Percentiles rank a stretch among this genome's conserved stretches.
phyloP scores from a whole-genome alignment of 2,797 vertebrate genomes.

The Chromis chromis region DNA sequence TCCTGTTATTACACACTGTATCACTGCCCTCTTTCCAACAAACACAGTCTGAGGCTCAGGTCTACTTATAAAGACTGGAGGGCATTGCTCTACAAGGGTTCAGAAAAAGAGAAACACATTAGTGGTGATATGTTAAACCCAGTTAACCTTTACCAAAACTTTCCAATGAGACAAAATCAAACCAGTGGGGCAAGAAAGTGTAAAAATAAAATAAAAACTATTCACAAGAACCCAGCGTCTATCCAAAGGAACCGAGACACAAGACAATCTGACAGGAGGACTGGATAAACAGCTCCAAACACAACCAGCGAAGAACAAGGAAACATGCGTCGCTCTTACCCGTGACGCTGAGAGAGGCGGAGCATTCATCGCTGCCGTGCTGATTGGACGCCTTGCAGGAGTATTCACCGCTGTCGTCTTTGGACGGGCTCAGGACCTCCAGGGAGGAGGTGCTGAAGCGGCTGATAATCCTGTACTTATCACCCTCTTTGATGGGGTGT shows the following conservation, averaged over 20 bases:
- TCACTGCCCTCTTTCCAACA: slow-evolving; percentile 89
- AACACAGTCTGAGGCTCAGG: slow-evolving; percentile 89
- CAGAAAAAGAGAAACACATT: slow-evolving; percentile 66
- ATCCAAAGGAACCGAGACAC: too few species aligned
- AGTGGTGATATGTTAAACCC: slow-evolving; percentile 41
- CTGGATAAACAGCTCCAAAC: background rate
- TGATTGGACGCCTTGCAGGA: slow-evolving; percentile 92
- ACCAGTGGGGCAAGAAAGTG: background rate
- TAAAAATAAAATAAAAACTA: background rate
- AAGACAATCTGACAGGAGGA: too few species aligned
- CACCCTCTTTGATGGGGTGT: slow-evolving; percentile 89
- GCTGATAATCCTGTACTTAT: slow-evolving; percentile 90
- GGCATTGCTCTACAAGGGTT: slow-evolving; percentile 86
- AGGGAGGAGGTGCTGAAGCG: slow-evolving; percentile 86
- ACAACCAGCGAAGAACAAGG: slow-evolving; percentile 20
- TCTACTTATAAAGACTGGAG: slow-evolving; percentile 90
- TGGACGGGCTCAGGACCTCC: slow-evolving; percentile 89
- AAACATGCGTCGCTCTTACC: slow-evolving; percentile 85
- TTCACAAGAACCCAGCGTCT: background rate
- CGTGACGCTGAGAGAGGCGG: slow-evolving; percentile 89
- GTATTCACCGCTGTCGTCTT: slow-evolving; percentile 90
- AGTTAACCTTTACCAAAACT: background rate
- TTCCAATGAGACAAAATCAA: background rate
- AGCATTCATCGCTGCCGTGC: slow-evolving; percentile 92
- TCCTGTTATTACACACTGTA: slow-evolving; percentile 89